Evolutionary conservation across 2,888 invertebrate species (phyloP).

Genomic region (Steinernema carpocapsae): DNA sequence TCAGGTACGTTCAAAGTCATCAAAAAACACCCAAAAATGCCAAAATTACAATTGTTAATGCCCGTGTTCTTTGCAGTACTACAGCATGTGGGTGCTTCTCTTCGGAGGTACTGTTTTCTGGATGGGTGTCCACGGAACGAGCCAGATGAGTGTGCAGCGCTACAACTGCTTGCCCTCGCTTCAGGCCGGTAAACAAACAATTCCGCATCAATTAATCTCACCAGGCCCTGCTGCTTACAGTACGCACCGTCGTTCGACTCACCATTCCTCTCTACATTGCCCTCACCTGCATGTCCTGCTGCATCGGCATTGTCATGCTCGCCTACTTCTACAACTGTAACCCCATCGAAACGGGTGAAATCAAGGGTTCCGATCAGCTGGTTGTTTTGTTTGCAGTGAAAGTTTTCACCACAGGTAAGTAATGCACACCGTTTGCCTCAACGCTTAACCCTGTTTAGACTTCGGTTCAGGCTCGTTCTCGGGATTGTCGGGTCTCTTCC

Average conservation of each 20-base stretch:
- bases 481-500: conserved; percentile 39
- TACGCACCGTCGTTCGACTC: conserved; percentile 10
- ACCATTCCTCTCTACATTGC: conserved; percentile 31
- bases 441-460: neutral
- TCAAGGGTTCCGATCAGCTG: conserved; percentile 34
- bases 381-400: conserved; percentile 33
- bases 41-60: neutral
- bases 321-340: conserved; percentile 40
- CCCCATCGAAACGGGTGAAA: conserved; percentile 36
- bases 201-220: neutral
- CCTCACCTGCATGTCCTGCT: conserved; percentile 30
- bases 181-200: neutral
- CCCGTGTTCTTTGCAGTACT: neutral
- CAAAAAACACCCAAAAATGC: neutral
- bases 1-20: neutral
- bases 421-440: neutral
- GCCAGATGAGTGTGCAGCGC: conserved; percentile 19
- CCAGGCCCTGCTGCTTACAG: neutral
- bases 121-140: conserved; percentile 29
- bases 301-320: conserved; percentile 37
- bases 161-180: conserved; percentile 25
- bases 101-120: conserved; percentile 22
- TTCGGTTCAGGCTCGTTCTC: conserved; percentile 2
- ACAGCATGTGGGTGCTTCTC: conserved; percentile 19
- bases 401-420: neutral